Evolutionary conservation across 2,888 invertebrate species (phyloP).

Genomic region (Drosophila limbata): DNA sequence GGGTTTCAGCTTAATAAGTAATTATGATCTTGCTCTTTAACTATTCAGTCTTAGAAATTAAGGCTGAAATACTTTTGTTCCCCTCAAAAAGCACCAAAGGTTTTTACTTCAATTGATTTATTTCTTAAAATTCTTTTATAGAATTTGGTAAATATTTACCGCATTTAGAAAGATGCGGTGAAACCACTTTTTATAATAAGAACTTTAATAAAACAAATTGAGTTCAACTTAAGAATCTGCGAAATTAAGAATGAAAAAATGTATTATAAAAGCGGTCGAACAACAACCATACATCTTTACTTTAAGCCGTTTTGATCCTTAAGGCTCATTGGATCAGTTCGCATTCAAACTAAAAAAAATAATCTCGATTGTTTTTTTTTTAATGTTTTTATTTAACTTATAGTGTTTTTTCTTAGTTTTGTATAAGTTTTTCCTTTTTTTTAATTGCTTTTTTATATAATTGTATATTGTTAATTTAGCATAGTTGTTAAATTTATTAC

Average conservation of each 20-base stretch:
- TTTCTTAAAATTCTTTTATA: too few species aligned
- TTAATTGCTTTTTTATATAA: constrained; percentile 37
- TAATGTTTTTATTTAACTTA: constrained; percentile 70
- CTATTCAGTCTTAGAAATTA: not conserved
- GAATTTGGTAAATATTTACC: not conserved
- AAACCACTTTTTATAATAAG: too few species aligned
- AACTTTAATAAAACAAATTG: too few species aligned
- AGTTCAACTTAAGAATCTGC: too few species aligned
- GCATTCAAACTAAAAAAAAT: not conserved
- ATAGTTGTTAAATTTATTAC: constrained; percentile 62
- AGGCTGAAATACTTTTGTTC: not conserved
- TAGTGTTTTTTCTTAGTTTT: constrained; percentile 46
- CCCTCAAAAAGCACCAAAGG: not conserved
- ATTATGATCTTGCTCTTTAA: too few species aligned
- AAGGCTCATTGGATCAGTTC: not conserved
- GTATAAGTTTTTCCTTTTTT: constrained; percentile 33
- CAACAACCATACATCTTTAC: too few species aligned
- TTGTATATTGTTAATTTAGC: constrained; percentile 44
- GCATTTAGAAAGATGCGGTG: not conserved
- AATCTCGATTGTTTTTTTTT: constrained; percentile 8
- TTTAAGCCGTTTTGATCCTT: too few species aligned
- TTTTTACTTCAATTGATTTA: not conserved
- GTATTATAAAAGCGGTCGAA: not conserved
- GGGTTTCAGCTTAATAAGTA: not conserved
- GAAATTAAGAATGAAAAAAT: too few species aligned